A percentile compares a stretch with the other conserved stretches of the same genome.
Conservation (phyloP, 2,113 vertebrate genomes). For the Tupaia chinensis region DNA sequence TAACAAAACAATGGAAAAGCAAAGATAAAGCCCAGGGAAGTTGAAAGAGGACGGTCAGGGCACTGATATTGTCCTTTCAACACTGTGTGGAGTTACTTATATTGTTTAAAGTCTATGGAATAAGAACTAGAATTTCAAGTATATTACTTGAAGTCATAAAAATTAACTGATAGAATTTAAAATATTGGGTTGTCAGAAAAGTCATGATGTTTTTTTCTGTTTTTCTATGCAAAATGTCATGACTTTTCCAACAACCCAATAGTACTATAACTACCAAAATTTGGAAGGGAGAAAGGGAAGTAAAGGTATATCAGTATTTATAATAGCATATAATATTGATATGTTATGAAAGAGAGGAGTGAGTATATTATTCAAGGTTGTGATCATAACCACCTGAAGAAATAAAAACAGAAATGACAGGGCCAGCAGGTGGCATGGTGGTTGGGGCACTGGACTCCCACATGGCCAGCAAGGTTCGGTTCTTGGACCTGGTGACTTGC, state of each 20-base stretch:
- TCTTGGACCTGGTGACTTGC: too few relatives aligned
- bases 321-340: fast-evolving
- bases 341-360: not conserved
- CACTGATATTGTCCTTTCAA: not conserved
- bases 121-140: slow-evolving; percentile 23
- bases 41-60: not conserved
- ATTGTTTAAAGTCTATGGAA: not conserved
- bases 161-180: not conserved
- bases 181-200: not conserved
- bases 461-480: too few relatives aligned
- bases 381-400: not conserved
- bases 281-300: not conserved
- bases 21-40: not conserved
- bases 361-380: not conserved
- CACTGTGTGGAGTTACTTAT: not conserved
- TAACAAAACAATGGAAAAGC: not conserved
- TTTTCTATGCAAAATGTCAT: too few relatives aligned
- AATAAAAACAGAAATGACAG: not conserved
- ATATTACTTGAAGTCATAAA: not conserved
- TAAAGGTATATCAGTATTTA: not conserved
- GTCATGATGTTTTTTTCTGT: too few relatives aligned
- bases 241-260: not conserved
- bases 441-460: too few relatives aligned
- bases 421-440: too few relatives aligned
- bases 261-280: not conserved